phyloP scores from a whole-genome alignment of 2,113 vertebrate species.

The Nestor notabilis region DNA sequence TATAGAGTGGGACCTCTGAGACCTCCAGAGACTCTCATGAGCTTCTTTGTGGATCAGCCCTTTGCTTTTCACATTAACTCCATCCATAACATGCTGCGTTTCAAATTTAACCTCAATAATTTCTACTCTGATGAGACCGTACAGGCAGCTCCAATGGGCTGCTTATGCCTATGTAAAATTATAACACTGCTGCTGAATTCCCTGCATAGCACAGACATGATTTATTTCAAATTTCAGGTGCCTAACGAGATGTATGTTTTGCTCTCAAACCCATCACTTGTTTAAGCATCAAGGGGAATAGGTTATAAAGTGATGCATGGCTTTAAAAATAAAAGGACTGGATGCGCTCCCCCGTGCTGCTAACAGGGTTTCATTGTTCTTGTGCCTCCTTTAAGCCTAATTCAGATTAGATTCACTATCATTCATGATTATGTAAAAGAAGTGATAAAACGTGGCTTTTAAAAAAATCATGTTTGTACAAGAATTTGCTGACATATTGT shows the following conservation, averaged over 20 bases:
- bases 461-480: constrained; percentile 58
- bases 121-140: neutral
- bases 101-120: neutral
- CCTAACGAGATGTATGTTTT: neutral
- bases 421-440: constrained; percentile 71
- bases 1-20: neutral
- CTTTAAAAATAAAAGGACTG: neutral
- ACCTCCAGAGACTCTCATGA: neutral
- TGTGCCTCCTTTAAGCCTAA: constrained; percentile 59
- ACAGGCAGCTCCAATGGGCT: neutral
- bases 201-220: neutral
- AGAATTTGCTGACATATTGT: constrained; percentile 74
- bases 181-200: neutral
- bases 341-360: neutral
- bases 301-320: neutral
- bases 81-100: neutral
- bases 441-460: constrained; percentile 54
- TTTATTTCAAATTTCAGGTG: neutral
- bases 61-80: neutral
- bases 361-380: neutral
- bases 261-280: neutral
- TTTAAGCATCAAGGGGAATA: neutral
- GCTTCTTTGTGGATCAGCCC: neutral
- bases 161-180: neutral
- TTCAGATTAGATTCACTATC: constrained; percentile 79